Conservation (phyloP, 2,888 invertebrate genomes). For the Pterostichus madidus region DNA sequence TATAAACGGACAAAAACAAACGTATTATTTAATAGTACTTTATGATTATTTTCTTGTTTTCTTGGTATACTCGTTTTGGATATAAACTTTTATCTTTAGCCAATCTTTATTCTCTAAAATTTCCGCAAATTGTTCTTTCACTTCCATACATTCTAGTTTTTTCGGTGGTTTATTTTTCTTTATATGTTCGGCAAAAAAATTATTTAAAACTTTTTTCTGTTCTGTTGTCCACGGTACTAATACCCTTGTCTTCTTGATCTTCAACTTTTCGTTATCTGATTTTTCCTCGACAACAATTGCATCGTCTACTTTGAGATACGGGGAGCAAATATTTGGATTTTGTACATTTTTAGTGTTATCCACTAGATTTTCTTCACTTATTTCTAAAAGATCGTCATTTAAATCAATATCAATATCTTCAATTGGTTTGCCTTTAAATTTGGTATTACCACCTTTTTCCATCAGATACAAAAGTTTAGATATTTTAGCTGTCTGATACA, state of each 20-base stretch:
- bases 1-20: conserved; percentile 8
- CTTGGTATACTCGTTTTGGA: conserved; percentile 64
- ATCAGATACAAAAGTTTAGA: conserved; percentile 68
- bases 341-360: conserved; percentile 14
- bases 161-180: conserved; percentile 26
- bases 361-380: conserved; percentile 60
- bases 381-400: conserved; percentile 52
- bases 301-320: conserved; percentile 3
- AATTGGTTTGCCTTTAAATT: conserved; percentile 69
- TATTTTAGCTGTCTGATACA: conserved; percentile 69
- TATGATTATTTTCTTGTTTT: conserved; percentile 47
- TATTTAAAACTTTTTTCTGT: conserved; percentile 26
- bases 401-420: conserved; percentile 68
- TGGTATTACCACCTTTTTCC: conserved; percentile 68
- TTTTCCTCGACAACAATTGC: neutral
- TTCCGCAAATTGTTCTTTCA: conserved; percentile 23
- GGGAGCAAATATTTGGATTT: neutral
- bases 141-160: conserved; percentile 27
- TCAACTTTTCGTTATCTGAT: conserved; percentile 4
- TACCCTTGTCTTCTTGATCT: conserved; percentile 20
- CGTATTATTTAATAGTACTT: neutral
- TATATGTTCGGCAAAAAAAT: conserved; percentile 12
- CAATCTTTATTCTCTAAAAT: conserved; percentile 40
- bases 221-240: conserved; percentile 36
- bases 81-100: conserved; percentile 41